Conservation (phyloP, 2,888 invertebrate genomes). For the Nymphalis urticae region DNA sequence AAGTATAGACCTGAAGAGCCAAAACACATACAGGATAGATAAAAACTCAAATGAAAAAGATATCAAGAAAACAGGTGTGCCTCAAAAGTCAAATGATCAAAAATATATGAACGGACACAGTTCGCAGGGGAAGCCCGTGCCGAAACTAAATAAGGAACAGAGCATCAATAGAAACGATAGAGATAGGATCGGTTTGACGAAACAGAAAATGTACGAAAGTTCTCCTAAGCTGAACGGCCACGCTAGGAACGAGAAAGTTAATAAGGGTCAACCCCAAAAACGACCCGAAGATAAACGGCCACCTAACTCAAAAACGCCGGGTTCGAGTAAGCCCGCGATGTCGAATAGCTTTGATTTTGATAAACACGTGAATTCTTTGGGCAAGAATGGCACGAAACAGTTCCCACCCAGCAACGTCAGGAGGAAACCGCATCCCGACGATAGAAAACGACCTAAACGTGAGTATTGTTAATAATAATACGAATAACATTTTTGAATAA, state of each 20-base stretch:
- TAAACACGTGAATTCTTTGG: conserved; percentile 68
- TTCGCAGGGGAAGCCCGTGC: conserved; percentile 58
- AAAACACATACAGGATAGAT: conserved; percentile 78
- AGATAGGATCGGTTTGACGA: conserved; percentile 51
- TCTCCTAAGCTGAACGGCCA: conserved; percentile 49
- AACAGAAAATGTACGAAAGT: conserved; percentile 50
- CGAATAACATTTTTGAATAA: background rate
- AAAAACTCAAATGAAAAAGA: conserved; percentile 62
- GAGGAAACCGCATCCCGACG: conserved; percentile 57
- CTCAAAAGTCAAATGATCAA: conserved; percentile 54
- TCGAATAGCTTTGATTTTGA: conserved; percentile 71
- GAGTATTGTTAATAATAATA: conserved; percentile 41
- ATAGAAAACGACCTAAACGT: conserved; percentile 63
- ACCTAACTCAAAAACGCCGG: conserved; percentile 45
- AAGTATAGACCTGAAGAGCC: conserved; percentile 73
- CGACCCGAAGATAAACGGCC: conserved; percentile 56
- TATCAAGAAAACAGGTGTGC: conserved; percentile 31
- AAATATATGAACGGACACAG: conserved; percentile 60
- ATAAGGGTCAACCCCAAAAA: conserved; percentile 49
- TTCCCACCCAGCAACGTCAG: conserved; percentile 78
- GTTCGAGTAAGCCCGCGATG: conserved; percentile 58
- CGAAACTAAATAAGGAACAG: conserved; percentile 57
- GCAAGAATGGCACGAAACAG: conserved; percentile 63
- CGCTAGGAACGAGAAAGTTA: conserved; percentile 42
- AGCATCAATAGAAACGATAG: conserved; percentile 49